Conservation (phyloP, 2,888 invertebrate genomes). For the Spodoptera exigua region DNA sequence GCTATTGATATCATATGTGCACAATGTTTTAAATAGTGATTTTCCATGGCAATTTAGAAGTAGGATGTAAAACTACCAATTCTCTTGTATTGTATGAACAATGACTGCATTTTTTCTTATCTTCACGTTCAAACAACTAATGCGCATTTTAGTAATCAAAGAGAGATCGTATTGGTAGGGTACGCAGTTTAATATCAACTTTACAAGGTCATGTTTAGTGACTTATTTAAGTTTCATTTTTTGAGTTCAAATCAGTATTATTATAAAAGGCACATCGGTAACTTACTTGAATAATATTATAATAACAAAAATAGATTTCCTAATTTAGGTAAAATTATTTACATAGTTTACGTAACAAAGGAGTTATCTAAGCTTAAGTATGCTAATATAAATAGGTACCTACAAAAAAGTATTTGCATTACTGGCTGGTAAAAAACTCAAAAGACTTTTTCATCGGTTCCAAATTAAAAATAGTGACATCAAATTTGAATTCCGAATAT, state of each 20-base stretch:
- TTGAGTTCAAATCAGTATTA: too few relatives aligned
- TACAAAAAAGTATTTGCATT: not conserved
- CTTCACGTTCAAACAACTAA: constrained; percentile 39
- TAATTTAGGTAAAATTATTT: too few relatives aligned
- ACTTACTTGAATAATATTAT: too few relatives aligned
- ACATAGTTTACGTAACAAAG: too few relatives aligned
- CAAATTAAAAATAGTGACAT: constrained; percentile 9
- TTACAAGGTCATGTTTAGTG: too few relatives aligned
- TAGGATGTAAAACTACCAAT: constrained; percentile 28
- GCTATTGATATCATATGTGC: constrained; percentile 37
- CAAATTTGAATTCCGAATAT: constrained; percentile 11
- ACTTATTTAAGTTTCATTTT: too few relatives aligned
- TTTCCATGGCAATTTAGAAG: constrained; percentile 40
- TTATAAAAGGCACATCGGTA: too few relatives aligned
- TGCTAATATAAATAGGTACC: not conserved
- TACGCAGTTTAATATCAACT: too few relatives aligned
- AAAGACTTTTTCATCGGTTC: not conserved
- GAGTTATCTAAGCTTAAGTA: too few relatives aligned
- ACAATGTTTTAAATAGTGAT: constrained; percentile 43
- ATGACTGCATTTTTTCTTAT: constrained; percentile 29
- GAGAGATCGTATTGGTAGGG: constrained; percentile 1
- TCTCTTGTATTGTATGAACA: constrained; percentile 14
- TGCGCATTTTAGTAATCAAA: constrained; percentile 31
- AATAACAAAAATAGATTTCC: too few relatives aligned
- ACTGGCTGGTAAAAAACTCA: too few relatives aligned